phyloP scores from a whole-genome alignment of 2,113 vertebrate genomes.

The Thalassarche chlororhynchos region DNA sequence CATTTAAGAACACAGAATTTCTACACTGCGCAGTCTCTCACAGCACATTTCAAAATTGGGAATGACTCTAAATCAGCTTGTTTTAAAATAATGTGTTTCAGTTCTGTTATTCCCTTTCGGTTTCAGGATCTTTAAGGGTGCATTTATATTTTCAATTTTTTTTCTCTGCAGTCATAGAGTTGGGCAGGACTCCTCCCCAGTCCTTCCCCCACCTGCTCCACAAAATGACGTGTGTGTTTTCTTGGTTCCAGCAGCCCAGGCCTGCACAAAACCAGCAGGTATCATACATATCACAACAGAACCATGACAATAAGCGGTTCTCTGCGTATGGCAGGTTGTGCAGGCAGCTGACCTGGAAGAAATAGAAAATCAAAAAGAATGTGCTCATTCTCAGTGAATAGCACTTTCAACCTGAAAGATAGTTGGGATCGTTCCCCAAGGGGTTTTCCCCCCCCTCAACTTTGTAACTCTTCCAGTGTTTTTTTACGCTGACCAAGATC shows the following conservation, averaged over 20 bases:
- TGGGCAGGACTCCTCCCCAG: neutral
- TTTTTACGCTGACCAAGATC: neutral
- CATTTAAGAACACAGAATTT: neutral
- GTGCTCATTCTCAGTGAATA: neutral
- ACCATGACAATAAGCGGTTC: neutral
- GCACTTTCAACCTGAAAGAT: neutral
- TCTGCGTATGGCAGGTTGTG: neutral
- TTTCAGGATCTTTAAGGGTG: neutral
- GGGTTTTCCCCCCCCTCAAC: neutral
- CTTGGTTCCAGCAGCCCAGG: neutral
- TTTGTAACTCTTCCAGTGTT: neutral
- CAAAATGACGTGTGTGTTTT: neutral
- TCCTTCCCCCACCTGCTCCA: neutral
- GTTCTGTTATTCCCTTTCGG: neutral
- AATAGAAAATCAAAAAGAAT: neutral
- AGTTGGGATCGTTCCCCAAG: neutral
- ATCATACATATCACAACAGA: neutral
- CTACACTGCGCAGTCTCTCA: neutral
- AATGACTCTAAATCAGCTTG: neutral
- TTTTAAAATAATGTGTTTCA: neutral
- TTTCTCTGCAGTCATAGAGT: neutral
- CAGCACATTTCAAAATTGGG: neutral
- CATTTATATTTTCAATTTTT: neutral
- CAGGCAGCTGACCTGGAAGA: neutral
- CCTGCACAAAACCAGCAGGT: neutral